Percentiles rank a stretch among this genome's conserved stretches.
These are phyloP conservation scores for Potamarius usumacintae DNA, from an alignment of 2,113 vertebrate genomes.

Conservation along the genomic window DNA sequence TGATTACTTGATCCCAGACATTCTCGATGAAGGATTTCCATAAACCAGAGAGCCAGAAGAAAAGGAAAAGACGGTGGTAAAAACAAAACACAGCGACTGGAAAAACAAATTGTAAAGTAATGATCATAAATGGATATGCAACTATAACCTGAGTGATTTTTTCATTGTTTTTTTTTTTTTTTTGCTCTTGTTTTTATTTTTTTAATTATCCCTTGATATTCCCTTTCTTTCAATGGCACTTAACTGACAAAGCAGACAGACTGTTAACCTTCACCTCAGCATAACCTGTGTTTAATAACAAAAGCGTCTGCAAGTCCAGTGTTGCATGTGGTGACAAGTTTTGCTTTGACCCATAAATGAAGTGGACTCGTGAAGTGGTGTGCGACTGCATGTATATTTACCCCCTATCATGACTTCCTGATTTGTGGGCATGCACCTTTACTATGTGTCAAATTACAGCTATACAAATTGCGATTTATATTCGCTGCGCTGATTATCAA, in stretches of 20 bases:
- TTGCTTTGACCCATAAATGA: constrained; percentile 43
- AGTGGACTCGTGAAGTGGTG: constrained; percentile 27
- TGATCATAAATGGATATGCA: constrained; percentile 25
- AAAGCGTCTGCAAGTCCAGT: constrained; percentile 33
- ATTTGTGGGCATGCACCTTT: constrained; percentile 42
- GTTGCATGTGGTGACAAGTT: constrained; percentile 45
- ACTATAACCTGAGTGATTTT: constrained; percentile 38
- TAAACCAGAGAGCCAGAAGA: constrained; percentile 23
- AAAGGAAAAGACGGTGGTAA: neutral
- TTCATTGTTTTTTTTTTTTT: neutral
- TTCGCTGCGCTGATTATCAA: constrained; percentile 3
- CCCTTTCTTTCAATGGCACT: constrained; percentile 31
- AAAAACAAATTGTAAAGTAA: constrained; percentile 10
- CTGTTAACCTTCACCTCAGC: constrained; percentile 37
- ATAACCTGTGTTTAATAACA: constrained; percentile 13
- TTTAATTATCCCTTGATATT: constrained; percentile 21
- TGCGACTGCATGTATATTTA: constrained; percentile 31
- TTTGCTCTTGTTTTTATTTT: neutral
- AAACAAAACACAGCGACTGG: constrained; percentile 17
- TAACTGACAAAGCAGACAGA: constrained; percentile 15
- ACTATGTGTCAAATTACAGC: constrained; percentile 32
- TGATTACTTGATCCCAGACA: constrained; percentile 20
- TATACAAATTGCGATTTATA: constrained; percentile 18
- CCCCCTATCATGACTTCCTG: neutral
- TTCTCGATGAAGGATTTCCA: constrained; percentile 10